Conservation (phyloP, 1,140 invertebrate genomes). For the Cyclargus thomasi region DNA sequence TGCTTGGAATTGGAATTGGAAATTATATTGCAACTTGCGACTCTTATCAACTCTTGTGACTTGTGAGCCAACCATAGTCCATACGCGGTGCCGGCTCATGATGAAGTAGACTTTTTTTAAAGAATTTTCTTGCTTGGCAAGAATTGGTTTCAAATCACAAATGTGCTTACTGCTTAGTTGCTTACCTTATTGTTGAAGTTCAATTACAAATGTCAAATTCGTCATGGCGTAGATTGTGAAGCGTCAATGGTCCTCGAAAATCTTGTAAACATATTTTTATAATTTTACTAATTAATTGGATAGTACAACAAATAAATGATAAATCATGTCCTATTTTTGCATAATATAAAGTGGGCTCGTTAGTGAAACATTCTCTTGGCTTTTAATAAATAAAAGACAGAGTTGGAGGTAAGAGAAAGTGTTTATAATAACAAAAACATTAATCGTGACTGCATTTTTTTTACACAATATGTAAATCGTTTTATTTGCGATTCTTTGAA, state of each 20-base stretch:
- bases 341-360: background rate
- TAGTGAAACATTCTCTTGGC: background rate
- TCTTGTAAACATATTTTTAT: background rate
- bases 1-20: no score
- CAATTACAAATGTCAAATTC: background rate
- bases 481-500: no score
- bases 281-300: background rate
- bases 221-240: background rate
- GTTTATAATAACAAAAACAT: constrained; percentile 10
- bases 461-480: background rate
- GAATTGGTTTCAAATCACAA: no score
- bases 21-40: no score
- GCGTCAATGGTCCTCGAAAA: background rate
- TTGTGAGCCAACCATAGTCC: no score
- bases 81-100: no score
- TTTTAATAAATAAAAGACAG: background rate
- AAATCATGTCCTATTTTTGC: background rate
- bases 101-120: no score
- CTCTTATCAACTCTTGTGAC: no score
- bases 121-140: no score
- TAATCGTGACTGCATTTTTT: background rate
- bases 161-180: no score
- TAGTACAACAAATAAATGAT: background rate
- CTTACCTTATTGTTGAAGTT: background rate
- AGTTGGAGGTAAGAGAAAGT: constrained; percentile 1